Evolutionary conservation across 2,113 vertebrate genomes (phyloP).

Genomic region (Hydrochoerus hydrochaeris): DNA sequence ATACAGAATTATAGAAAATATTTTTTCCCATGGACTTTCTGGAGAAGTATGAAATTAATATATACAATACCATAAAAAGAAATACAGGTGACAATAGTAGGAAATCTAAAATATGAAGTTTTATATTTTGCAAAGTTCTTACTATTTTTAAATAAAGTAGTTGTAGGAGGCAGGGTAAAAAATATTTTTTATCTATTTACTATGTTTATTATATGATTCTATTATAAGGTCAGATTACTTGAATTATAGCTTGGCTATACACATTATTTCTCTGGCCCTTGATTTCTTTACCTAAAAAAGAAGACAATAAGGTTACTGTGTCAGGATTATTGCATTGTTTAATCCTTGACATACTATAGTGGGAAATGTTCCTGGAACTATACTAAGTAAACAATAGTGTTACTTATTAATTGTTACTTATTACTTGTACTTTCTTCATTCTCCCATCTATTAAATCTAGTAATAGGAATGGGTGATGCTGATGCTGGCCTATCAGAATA

Average conservation of each 20-base stretch:
- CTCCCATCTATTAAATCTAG: background rate
- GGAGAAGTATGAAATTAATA: background rate
- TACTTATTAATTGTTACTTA: background rate
- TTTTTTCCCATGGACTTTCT: background rate
- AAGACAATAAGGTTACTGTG: background rate
- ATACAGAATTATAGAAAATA: background rate
- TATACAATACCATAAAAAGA: background rate
- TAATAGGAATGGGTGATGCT: background rate
- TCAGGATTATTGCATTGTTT: background rate
- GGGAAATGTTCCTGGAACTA: background rate
- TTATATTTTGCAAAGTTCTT: background rate
- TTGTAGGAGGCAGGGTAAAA: background rate
- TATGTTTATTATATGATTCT: background rate
- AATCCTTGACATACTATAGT: background rate
- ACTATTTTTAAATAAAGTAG: background rate
- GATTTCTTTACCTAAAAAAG: background rate
- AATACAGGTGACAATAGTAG: background rate
- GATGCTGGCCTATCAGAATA: background rate
- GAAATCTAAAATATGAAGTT: background rate
- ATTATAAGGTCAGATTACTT: background rate
- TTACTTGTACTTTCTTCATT: background rate
- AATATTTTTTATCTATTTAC: background rate
- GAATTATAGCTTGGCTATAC: background rate
- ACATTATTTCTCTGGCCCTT: background rate
- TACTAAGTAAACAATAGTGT: background rate